Percentiles rank a stretch among this genome's conserved stretches.
Evolutionary conservation across 1,140 invertebrate genomes (phyloP).

Genomic region (Halyomorpha halys): DNA sequence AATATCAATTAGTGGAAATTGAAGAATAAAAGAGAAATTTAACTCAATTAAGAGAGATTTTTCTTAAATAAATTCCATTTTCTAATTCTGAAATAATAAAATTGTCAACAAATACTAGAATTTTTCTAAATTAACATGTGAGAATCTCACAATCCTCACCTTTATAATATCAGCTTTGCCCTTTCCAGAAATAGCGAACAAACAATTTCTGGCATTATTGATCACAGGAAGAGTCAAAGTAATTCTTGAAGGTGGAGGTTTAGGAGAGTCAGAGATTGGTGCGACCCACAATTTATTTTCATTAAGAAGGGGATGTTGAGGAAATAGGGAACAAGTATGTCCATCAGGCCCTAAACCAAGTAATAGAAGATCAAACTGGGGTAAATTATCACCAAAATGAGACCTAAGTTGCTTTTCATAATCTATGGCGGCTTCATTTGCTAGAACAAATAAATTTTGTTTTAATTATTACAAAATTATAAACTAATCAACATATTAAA

Average conservation of each 20-base stretch:
- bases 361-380: conserved; percentile 76
- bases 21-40: no score
- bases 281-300: conserved; percentile 64
- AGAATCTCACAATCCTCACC: no score
- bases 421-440: conserved; percentile 68
- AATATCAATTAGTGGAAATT: no score
- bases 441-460: conserved; percentile 38
- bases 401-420: conserved; percentile 58
- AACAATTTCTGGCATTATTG: conserved; percentile 71
- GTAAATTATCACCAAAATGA: conserved; percentile 51
- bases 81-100: no score
- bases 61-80: no score
- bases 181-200: conserved; percentile 74
- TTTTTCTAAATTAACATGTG: no score
- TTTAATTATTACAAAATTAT: neutral
- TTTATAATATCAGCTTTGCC: conserved; percentile 84
- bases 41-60: no score
- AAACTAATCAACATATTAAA: neutral
- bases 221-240: conserved; percentile 89
- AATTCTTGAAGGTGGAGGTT: conserved; percentile 81
- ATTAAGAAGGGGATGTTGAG: conserved; percentile 62
- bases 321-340: conserved; percentile 96
- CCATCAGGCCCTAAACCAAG: conserved; percentile 97
- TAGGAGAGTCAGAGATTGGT: conserved; percentile 84
- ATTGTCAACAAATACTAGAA: no score